Evolutionary conservation across 2,888 invertebrate genomes (phyloP), one percentile per base, ranked within the genome.

Genomic region (Caenorhabditis sp.): DNA sequence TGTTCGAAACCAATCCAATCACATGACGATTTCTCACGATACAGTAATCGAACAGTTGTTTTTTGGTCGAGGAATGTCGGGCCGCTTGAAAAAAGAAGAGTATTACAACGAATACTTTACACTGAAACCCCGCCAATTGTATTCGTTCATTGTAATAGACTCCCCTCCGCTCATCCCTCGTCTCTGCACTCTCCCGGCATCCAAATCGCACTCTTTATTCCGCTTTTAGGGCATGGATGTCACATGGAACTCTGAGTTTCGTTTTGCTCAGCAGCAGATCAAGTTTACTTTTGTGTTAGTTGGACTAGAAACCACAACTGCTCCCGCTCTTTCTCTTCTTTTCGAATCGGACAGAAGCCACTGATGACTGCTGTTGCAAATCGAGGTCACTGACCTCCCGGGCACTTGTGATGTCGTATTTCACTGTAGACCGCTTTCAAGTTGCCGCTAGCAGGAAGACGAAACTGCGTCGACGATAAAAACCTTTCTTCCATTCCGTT

Each of bases 131-230:
- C 41, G 56, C 48, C 58, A 52, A 68, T 68, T 59, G 68, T 59
- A 52, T 59, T 53, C 53, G 30, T 37, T 50, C 59, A 58, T 66
- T 70, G 70, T 59, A 70, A 70, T 70, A 52, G 45, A 53, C 59
- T 43, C 59, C 59, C 24, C 20, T 39, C 56, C 26, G 11, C 30
- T 30, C 35, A 27, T 52, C 20, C 24, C 32, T 24, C 39, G 22
- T 24, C 52, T 58, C 43, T 39, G 58, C 15, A 41, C 13, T 68
- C 45, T 45, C 35, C 43, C 17, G 26, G 35, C 43, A 46, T 66
- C 43, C 39, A 46, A 27, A 46, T 37, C 27, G 20, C 20, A n/a
- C 35, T 24, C 22, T 56, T 53, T 65, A 35, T 41, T 46, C 13
- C 15, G 9, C 17, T 50, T 52, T 43, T 39, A 43, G 43, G 43